These are phyloP conservation scores for Eupithecia insigniata DNA, from an alignment of 2,888 invertebrate genomes.

Conservation along the genomic window DNA sequence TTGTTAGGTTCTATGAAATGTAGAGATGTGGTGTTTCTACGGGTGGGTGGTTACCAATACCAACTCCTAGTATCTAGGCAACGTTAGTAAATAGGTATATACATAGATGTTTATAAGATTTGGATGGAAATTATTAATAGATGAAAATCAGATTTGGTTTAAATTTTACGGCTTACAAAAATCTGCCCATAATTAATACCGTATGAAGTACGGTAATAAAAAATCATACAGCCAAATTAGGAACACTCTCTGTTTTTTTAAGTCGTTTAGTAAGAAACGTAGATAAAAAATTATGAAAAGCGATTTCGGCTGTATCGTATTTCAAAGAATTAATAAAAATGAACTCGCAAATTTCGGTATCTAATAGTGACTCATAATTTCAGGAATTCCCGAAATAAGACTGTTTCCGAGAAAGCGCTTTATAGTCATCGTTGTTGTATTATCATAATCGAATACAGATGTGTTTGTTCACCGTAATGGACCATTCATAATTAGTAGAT, in stretches of 20 bases:
- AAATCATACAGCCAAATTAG: too few relatives aligned
- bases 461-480: slow-evolving; percentile 4
- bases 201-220: too few relatives aligned
- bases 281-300: background rate
- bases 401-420: slow-evolving; percentile 20
- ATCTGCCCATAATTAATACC: background rate
- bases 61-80: background rate
- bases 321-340: slow-evolving; percentile 19
- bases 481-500: background rate
- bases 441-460: slow-evolving; percentile 27
- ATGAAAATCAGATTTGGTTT: background rate
- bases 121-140: too few relatives aligned
- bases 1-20: background rate
- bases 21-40: background rate
- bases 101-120: too few relatives aligned
- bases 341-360: slow-evolving; percentile 1
- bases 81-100: background rate
- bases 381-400: slow-evolving; percentile 23
- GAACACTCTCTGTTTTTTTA: too few relatives aligned
- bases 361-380: slow-evolving; percentile 29
- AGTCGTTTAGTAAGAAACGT: too few relatives aligned
- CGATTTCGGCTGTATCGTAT: background rate
- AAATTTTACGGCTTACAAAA: background rate
- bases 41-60: background rate
- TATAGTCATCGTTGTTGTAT: slow-evolving; percentile 13